Evolutionary conservation across 2,113 vertebrate genomes (phyloP).

Genomic region (Etia nguti): DNA sequence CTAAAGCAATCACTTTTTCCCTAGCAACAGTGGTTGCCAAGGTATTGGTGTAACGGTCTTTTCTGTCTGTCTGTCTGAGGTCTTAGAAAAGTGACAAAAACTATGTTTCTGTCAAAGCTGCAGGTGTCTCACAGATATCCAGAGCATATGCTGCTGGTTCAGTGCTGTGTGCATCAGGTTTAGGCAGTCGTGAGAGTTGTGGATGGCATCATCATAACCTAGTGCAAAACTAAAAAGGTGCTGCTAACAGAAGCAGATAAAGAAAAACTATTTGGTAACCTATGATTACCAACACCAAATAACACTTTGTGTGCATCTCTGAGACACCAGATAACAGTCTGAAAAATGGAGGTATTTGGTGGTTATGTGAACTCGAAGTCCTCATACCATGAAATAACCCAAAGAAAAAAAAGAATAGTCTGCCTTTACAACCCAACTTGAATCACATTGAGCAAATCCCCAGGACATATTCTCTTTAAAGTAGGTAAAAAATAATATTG

Average conservation of each 20-base stretch:
- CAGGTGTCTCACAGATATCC: background rate
- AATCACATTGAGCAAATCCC: background rate
- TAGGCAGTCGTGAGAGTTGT: background rate
- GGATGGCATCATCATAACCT: background rate
- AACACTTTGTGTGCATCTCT: background rate
- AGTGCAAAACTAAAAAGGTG: background rate
- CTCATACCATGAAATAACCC: fast-evolving
- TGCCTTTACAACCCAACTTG: background rate
- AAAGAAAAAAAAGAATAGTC: background rate
- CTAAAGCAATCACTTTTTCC: background rate
- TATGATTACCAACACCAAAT: background rate
- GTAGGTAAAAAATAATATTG: background rate
- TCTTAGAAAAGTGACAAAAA: background rate
- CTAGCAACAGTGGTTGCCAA: too few species aligned
- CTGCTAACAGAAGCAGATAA: background rate
- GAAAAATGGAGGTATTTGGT: background rate
- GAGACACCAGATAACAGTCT: background rate
- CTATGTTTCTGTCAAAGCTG: background rate
- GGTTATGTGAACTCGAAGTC: background rate
- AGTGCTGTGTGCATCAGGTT: background rate
- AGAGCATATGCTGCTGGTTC: background rate
- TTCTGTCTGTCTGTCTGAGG: background rate
- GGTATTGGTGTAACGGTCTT: background rate
- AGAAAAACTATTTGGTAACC: background rate
- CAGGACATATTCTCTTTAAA: background rate